Evolutionary conservation across 2,888 invertebrate species (phyloP), one percentile per base, ranked within the genome.

Genomic region (Aspidiotus destructor): DNA sequence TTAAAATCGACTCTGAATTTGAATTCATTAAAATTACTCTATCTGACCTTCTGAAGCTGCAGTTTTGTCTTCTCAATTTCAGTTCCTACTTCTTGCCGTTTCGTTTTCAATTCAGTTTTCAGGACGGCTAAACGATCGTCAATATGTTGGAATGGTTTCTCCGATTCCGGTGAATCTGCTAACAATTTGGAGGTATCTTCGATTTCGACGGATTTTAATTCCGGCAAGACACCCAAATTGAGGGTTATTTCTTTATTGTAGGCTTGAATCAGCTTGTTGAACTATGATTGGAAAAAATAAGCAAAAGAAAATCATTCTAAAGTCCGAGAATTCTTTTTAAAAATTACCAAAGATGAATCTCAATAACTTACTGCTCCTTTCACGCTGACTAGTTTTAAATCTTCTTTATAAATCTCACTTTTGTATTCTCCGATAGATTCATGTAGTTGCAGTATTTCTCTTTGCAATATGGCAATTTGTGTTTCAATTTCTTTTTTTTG

Each of bases 161-260:
- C 57, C 2, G 55, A 41, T 15, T 57, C 55, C 41, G 55, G 41
- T n/a, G 60, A 58, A 52, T 67, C 58, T 7, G 40, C 60, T 8
- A 8, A 41, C 10, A 48, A 55, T 13, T 13, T 28, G 11, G 16
- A 13, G 15, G 11, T 67, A 16, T 58, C 41, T 17, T 67, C 67
- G 7, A 67, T 67, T 16, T 44, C 44, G 16, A 28, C 61, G 54
- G 62, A 68, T 62, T 70, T 70, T 44, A 71, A 52, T 58, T 63
- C 68, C 13, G 71, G 65, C 17, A 71, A 55, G 11, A 13, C 60
- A 44, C 54, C 68, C 1, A 69, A 44, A 70, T 71, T 71, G 44
- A 70, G 61, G 8, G 64, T 64, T 15, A 70, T 63, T 28, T 67
- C 17, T 62, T 60, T 70, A 42, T 71, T 71, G 40, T 70, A 71